Conservation (phyloP, 2,797 vertebrate species). For the Amblyraja radiata region DNA sequence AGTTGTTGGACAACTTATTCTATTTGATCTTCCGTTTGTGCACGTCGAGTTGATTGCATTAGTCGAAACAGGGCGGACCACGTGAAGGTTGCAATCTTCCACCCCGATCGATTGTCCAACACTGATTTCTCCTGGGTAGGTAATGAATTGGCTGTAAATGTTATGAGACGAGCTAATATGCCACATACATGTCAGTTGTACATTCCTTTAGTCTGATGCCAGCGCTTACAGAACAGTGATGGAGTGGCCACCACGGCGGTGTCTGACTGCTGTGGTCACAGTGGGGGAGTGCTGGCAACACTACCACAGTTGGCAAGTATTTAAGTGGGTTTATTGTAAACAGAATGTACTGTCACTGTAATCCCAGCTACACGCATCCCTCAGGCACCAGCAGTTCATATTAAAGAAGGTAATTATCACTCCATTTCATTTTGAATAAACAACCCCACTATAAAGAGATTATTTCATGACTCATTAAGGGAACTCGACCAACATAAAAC, state of each 20-base stretch:
- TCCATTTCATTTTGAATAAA: conserved; percentile 19
- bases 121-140: background rate
- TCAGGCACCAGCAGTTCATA: background rate
- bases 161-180: background rate
- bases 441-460: background rate
- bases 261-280: background rate
- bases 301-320: background rate
- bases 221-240: background rate
- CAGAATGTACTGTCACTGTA: background rate
- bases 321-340: background rate
- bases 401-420: background rate
- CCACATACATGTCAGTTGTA: background rate
- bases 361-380: background rate
- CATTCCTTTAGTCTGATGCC: background rate
- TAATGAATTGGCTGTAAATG: background rate
- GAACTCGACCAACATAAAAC: background rate
- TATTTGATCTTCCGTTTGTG: too few species aligned
- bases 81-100: too few species aligned
- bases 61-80: too few species aligned
- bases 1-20: too few species aligned
- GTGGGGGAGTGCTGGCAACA: background rate
- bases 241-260: background rate
- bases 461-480: background rate
- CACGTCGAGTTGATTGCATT: too few species aligned
- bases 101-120: background rate